A percentile compares a stretch with the other conserved stretches of the same genome.
Conservation (phyloP, 1,140 invertebrate species). For the Zophobas atratus region DNA sequence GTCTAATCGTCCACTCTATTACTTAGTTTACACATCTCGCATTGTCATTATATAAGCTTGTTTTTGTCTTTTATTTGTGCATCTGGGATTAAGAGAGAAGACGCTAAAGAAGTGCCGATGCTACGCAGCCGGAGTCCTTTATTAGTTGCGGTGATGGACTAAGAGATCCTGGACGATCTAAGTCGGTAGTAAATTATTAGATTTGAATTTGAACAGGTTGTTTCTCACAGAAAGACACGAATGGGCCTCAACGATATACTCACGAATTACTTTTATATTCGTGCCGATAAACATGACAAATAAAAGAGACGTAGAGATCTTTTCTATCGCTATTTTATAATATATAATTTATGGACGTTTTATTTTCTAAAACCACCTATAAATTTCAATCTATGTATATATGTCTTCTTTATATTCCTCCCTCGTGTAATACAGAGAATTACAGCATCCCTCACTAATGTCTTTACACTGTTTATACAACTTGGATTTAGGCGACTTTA, state of each 20-base stretch:
- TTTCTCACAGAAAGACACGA: conserved; percentile 35
- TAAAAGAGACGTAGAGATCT: conserved; percentile 39
- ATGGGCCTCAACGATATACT: conserved; percentile 36
- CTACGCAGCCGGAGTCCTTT: conserved; percentile 53
- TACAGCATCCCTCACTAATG: too few species aligned
- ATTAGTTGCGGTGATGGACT: conserved; percentile 47
- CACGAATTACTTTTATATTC: conserved; percentile 39
- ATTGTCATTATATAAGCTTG: conserved; percentile 56
- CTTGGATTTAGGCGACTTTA: too few species aligned
- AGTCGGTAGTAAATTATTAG: conserved; percentile 23
- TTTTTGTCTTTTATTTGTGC: conserved; percentile 46
- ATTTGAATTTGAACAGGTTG: conserved; percentile 39
- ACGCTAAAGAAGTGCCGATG: conserved; percentile 50
- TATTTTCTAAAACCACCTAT: too few species aligned
- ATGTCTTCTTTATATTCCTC: too few species aligned
- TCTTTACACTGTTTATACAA: too few species aligned
- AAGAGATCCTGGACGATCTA: conserved; percentile 21
- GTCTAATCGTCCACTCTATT: conserved; percentile 59
- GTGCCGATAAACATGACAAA: conserved; percentile 30
- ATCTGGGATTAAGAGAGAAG: conserved; percentile 55
- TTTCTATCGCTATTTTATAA: conserved; percentile 36
- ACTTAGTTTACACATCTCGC: conserved; percentile 54
- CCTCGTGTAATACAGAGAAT: too few species aligned
- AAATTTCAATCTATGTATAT: too few species aligned
- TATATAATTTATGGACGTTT: too few species aligned